Conservation (phyloP, 2,797 vertebrate species). For the Catharus ustulatus region DNA sequence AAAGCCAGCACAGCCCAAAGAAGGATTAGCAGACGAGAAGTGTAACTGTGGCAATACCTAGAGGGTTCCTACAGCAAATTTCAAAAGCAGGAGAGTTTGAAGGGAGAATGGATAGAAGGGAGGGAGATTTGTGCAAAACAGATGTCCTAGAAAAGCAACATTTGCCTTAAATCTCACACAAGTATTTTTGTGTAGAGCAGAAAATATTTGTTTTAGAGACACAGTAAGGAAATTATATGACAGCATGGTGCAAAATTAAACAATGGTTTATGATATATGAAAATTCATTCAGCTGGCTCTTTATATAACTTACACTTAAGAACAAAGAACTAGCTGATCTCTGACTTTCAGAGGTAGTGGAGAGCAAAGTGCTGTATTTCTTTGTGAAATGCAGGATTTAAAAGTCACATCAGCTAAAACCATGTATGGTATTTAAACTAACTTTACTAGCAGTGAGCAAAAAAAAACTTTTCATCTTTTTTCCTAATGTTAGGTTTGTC, state of each 20-base stretch:
- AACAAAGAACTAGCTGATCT: not conserved
- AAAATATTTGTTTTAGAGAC: not conserved
- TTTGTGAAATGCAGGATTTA: not conserved
- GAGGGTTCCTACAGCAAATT: not conserved
- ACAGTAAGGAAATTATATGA: not conserved
- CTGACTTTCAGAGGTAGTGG: not conserved
- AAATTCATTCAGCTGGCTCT: not conserved
- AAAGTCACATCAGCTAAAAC: not conserved
- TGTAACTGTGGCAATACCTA: not conserved
- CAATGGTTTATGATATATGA: not conserved
- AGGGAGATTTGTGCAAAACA: not conserved
- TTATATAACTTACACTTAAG: not conserved
- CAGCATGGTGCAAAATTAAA: not conserved
- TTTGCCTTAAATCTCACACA: not conserved
- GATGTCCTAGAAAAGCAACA: not conserved
- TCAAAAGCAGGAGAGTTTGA: not conserved
- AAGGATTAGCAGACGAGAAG: not conserved
- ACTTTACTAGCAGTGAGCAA: not conserved
- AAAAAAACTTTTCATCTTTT: not conserved
- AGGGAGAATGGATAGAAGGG: not conserved
- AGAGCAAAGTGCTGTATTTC: not conserved
- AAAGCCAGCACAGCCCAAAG: not conserved
- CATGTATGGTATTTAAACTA: rapidly evolving
- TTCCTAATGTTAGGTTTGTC: not conserved
- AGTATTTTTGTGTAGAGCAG: not conserved